phyloP scores from a whole-genome alignment of 2,113 vertebrate species.

The Pseudorectes ferrugineus region DNA sequence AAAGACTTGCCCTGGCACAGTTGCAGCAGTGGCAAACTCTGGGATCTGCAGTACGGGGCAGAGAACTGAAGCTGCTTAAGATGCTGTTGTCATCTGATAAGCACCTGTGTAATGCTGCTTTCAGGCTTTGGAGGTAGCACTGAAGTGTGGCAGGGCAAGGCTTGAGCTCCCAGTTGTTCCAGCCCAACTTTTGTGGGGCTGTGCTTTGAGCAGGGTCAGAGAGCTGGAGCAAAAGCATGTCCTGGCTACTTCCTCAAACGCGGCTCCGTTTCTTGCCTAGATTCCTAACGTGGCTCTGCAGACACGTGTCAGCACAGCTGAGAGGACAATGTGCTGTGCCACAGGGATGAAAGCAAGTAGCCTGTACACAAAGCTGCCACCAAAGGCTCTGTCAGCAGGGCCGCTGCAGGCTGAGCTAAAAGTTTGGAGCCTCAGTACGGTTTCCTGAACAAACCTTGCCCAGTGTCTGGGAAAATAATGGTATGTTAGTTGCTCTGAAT shows the following conservation, averaged over 20 bases:
- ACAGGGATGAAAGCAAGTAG: neutral
- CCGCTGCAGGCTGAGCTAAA: neutral
- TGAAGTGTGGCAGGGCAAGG: neutral
- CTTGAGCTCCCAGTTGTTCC: neutral
- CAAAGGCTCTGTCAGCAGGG: neutral
- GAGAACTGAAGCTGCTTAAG: neutral
- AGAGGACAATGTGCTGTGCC: neutral
- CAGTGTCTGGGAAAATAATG: neutral
- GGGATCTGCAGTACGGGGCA: neutral
- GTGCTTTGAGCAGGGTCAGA: neutral
- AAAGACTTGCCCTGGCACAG: neutral
- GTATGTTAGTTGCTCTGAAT: neutral
- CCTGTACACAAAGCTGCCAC: neutral
- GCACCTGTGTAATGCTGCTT: neutral
- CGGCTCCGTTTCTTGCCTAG: neutral
- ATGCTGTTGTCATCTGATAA: neutral
- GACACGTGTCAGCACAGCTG: neutral
- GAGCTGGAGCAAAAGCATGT: neutral
- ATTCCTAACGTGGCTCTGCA: neutral
- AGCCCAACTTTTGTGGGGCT: neutral
- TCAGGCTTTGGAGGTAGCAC: neutral
- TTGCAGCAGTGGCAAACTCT: neutral
- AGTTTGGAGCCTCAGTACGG: neutral
- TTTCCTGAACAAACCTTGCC: neutral
- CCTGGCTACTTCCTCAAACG: fast-evolving